Evolutionary conservation across 2,113 vertebrate species (phyloP).

Genomic region (Melanerpes aurifrons): DNA sequence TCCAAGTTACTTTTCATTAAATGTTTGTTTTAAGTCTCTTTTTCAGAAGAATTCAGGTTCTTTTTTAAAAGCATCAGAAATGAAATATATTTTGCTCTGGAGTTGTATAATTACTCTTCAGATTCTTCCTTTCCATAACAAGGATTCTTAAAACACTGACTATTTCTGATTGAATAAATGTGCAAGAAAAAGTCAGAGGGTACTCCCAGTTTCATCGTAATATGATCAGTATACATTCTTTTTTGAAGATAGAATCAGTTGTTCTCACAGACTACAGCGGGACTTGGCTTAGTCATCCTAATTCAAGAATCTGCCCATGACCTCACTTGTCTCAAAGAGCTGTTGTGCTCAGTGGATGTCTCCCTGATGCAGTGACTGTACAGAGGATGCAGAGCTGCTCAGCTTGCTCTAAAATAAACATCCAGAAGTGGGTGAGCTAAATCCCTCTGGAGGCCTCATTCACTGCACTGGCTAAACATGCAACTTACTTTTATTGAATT

Average conservation of each 20-base stretch:
- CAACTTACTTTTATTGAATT: neutral
- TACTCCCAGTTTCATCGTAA: neutral
- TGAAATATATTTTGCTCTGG: neutral
- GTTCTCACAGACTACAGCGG: neutral
- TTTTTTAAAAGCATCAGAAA: neutral
- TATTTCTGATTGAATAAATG: neutral
- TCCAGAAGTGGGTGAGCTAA: rapidly evolving
- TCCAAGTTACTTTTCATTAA: too few relatives aligned
- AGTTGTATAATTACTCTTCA: neutral
- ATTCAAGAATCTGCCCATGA: neutral
- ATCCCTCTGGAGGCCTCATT: neutral
- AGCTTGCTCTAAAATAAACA: neutral
- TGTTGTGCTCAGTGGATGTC: neutral
- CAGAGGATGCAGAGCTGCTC: neutral
- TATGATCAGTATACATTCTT: neutral
- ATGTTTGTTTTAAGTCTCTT: neutral
- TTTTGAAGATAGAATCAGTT: neutral
- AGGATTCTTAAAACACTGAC: neutral
- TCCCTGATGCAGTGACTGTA: neutral
- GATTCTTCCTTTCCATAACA: neutral
- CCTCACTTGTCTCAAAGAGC: neutral
- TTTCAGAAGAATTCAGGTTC: neutral
- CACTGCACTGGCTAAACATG: neutral
- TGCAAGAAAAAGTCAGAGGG: neutral
- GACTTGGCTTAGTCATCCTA: neutral